Evolutionary conservation across 1,140 invertebrate genomes (phyloP).

Genomic region (Drosophila trapezifrons): DNA sequence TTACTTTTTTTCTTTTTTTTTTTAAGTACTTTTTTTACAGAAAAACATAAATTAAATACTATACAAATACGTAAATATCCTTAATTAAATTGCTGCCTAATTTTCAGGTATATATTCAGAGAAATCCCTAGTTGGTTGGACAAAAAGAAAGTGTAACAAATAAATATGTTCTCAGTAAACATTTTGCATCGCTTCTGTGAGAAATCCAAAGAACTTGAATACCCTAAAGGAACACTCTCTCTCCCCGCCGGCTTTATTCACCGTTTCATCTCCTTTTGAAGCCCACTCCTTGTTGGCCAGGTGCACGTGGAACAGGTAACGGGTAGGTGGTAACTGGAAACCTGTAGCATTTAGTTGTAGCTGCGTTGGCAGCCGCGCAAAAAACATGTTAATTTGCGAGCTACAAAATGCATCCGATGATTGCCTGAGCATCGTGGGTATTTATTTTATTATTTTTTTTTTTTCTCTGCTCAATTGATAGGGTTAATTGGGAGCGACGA

Average conservation of each 20-base stretch:
- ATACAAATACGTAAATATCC: too few species aligned
- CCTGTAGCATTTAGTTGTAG: constrained; percentile 12
- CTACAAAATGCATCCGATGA: constrained; percentile 39
- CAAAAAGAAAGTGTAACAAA: too few species aligned
- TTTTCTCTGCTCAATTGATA: constrained; percentile 18
- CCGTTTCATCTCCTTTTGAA: constrained; percentile 10
- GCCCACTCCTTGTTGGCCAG: constrained; percentile 21
- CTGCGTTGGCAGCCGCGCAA: constrained; percentile 23
- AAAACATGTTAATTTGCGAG: constrained; percentile 32
- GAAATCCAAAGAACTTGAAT: not conserved
- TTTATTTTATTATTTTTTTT: not conserved
- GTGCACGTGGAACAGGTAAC: constrained; percentile 14
- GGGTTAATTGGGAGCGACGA: constrained; percentile 32
- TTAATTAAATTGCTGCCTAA: too few species aligned
- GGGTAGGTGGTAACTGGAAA: constrained; percentile 4
- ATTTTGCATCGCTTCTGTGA: too few species aligned
- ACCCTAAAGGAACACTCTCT: not conserved
- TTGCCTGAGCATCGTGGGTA: constrained; percentile 16
- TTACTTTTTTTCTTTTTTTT: too few species aligned
- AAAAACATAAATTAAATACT: too few species aligned
- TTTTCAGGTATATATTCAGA: too few species aligned
- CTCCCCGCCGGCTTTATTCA: not conserved
- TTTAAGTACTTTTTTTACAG: too few species aligned
- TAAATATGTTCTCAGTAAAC: not conserved
- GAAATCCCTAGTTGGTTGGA: too few species aligned